Evolutionary conservation across 1,140 invertebrate species (phyloP).

Genomic region (Procambarus virginalis): DNA sequence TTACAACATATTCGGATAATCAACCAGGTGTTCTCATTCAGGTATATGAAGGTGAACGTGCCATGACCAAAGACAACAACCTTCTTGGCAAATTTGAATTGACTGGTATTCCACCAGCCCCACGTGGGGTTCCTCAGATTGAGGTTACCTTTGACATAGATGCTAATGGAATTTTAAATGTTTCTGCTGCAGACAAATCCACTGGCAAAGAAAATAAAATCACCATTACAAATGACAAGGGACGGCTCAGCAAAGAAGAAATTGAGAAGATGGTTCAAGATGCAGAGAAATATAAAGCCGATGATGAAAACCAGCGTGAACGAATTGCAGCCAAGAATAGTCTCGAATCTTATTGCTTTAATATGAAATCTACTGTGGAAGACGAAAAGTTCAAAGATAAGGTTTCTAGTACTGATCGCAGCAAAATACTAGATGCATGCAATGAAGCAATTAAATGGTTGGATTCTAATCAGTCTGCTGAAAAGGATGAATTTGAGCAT

Average conservation of each 20-base stretch:
- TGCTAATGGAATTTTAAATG: constrained; percentile 69
- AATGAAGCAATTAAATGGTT: constrained; percentile 75
- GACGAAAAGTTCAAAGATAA: constrained; percentile 81
- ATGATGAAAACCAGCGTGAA: constrained; percentile 75
- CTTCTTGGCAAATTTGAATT: background rate
- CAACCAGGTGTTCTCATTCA: no score
- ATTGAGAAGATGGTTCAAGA: constrained; percentile 76
- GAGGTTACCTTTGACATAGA: no score
- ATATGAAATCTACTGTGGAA: constrained; percentile 82
- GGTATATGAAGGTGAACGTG: no score
- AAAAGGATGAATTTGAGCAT: constrained; percentile 74
- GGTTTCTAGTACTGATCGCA: constrained; percentile 78
- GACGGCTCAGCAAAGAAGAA: constrained; percentile 78
- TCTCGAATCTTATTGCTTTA: constrained; percentile 89
- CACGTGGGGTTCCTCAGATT: background rate
- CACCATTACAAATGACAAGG: constrained; percentile 76
- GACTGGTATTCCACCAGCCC: background rate
- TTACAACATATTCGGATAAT: no score
- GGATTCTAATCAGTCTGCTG: constrained; percentile 74
- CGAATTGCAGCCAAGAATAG: constrained; percentile 83
- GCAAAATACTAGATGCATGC: constrained; percentile 76
- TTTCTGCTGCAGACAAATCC: constrained; percentile 77
- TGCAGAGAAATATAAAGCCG: constrained; percentile 24
- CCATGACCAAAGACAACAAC: background rate
- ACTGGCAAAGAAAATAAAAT: constrained; percentile 77